phyloP scores from a whole-genome alignment of 2,888 invertebrate species.

The Hermaeophaga mercurialis region DNA sequence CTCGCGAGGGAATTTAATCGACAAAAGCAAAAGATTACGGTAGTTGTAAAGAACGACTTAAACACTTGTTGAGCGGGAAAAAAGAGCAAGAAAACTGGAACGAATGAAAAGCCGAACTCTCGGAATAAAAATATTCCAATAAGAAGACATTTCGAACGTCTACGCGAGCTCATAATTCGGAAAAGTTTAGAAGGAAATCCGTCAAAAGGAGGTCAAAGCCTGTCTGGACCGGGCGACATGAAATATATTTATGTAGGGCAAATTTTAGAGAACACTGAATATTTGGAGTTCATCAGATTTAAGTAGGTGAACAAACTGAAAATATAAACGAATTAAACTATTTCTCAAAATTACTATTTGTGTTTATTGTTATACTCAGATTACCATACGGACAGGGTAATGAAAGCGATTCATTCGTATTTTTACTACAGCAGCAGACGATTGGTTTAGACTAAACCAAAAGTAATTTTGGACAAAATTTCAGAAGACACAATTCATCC shows the following conservation, averaged over 20 bases:
- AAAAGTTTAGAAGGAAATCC: slow-evolving; percentile 8
- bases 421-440: too few relatives aligned
- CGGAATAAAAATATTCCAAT: slow-evolving; percentile 40
- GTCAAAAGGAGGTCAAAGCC: slow-evolving; percentile 1
- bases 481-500: too few relatives aligned
- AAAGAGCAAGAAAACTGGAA: slow-evolving; percentile 20
- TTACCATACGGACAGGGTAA: too few relatives aligned
- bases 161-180: background rate
- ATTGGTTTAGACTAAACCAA: too few relatives aligned
- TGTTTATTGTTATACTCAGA: too few relatives aligned
- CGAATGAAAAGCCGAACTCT: slow-evolving; percentile 14
- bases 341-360: too few relatives aligned
- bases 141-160: slow-evolving; percentile 27
- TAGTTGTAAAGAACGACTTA: slow-evolving; percentile 20
- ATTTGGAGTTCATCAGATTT: too few relatives aligned
- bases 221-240: slow-evolving; percentile 7
- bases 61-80: slow-evolving; percentile 33
- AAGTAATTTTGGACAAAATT: too few relatives aligned
- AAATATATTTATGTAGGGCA: background rate
- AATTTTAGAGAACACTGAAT: background rate
- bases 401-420: too few relatives aligned
- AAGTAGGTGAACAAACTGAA: too few relatives aligned
- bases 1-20: background rate
- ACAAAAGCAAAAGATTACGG: slow-evolving; percentile 4
- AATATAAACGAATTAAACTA: too few relatives aligned